Base-by-base conservation (phyloP, 2,797 vertebrate genomes). In the Falco peregrinus region DNA sequence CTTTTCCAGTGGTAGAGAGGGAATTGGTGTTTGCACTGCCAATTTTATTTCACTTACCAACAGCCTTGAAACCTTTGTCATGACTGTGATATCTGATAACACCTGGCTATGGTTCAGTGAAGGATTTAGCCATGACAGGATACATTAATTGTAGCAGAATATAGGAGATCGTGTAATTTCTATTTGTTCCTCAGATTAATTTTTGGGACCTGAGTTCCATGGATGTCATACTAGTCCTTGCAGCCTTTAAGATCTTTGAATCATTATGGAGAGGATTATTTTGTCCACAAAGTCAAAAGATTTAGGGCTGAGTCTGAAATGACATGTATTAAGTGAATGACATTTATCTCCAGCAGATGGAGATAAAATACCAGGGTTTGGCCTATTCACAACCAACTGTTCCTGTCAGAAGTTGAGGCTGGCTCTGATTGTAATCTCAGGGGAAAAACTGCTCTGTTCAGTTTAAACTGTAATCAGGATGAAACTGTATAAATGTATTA, bases 301-400 rank as follows among this genome's bases (percentile, higher is more conserved):
- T 79, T 39, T 65, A 82, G 17, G 37, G 20, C 37, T 31, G n/a
- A 83, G 68, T 29, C n/a, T 56, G 35, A 65, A 51, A 83, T 80
- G 61, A 17, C 1, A 4, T 70, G 80, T 87, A 91, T 75, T 10
- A 37, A 13, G 33, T 41, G 59, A 71, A 76, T 84, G 24, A 22
- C 9, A 19, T 14, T 35, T 39, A 2, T 59, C 1, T 59, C 95
- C 97, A 96, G 85, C 37, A 97, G 97, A 94, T 97, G 97, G 97
- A 45, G 94, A 71, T 79, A 91, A 92, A 95, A 77, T 48, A 95
- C 82, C 77, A 86, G 45, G 9, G 16, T 96, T 92, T 71, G 37
- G 33, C 43, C 5, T 82, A 8, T 68, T 25, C 12, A 60, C 65
- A 48, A 4, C 0, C 4, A 14, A 2, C 35, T 47, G 10, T 35